These are phyloP conservation scores for Patella depressa DNA, from an alignment of 2,888 invertebrate genomes.

Conservation along the genomic window DNA sequence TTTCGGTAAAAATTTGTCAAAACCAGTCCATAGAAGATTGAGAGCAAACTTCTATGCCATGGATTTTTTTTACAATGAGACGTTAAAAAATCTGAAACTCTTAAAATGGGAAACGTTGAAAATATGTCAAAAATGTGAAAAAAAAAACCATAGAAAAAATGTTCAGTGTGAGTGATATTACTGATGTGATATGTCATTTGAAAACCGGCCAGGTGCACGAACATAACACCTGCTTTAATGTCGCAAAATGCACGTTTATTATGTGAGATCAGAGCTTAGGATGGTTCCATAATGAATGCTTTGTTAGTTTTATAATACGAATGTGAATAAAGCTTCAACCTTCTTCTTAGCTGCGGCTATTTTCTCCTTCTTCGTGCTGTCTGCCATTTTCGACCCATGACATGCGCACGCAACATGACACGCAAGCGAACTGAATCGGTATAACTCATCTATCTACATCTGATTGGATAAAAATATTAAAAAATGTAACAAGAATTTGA, in stretches of 20 bases:
- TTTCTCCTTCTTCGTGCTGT: slow-evolving; percentile 59
- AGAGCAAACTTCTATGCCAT: too few relatives aligned
- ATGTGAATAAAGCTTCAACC: slow-evolving; percentile 37
- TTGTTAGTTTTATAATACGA: neutral
- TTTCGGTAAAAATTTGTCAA: too few relatives aligned
- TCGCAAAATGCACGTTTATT: neutral
- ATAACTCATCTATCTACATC: neutral
- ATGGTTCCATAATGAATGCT: neutral
- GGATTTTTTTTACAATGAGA: too few relatives aligned
- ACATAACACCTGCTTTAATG: neutral
- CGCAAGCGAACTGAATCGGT: slow-evolving; percentile 32
- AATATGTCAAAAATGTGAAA: too few relatives aligned
- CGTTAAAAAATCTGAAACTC: too few relatives aligned
- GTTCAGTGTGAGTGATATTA: too few relatives aligned
- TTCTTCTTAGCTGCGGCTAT: slow-evolving; percentile 64
- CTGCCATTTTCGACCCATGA: slow-evolving; percentile 53
- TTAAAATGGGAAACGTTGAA: too few relatives aligned
- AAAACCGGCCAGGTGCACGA: neutral
- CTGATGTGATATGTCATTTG: neutral
- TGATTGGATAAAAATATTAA: too few relatives aligned
- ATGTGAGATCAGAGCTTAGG: neutral
- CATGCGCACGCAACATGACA: slow-evolving; percentile 39
- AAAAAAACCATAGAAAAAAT: too few relatives aligned
- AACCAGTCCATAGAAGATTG: too few relatives aligned
- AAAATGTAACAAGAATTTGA: too few relatives aligned